Evolutionary conservation across 2,797 vertebrate genomes (phyloP).

Genomic region (Myotis planiceps): DNA sequence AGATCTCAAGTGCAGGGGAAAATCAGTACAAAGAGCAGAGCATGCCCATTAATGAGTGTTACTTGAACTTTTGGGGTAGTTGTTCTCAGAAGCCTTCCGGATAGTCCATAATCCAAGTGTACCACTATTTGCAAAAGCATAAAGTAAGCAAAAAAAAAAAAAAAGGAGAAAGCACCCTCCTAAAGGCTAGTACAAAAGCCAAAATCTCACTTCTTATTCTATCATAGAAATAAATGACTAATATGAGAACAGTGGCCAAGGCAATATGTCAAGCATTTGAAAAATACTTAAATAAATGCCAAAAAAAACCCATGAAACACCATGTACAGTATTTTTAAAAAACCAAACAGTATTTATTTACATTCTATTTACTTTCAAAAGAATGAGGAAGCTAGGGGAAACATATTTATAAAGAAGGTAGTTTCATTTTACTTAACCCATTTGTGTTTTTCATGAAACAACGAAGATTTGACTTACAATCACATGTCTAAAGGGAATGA

Average conservation of each 20-base stretch:
- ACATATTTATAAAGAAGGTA: slow-evolving; percentile 40
- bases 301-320: not conserved
- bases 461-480: slow-evolving; percentile 42
- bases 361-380: slow-evolving; percentile 50
- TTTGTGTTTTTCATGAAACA: slow-evolving; percentile 58
- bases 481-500: not conserved
- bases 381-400: not conserved
- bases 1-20: not conserved
- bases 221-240: not conserved
- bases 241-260: not conserved
- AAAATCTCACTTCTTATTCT: slow-evolving; percentile 16
- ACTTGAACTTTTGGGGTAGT: not conserved
- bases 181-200: not conserved
- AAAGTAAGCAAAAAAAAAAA: not conserved
- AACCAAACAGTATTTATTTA: slow-evolving; percentile 67
- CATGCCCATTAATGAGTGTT: not conserved
- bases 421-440: slow-evolving; percentile 38
- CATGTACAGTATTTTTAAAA: not conserved
- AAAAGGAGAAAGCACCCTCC: not conserved
- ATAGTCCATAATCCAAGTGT: not conserved
- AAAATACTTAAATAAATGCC: not conserved
- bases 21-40: not conserved
- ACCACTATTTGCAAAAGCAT: not conserved
- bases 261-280: not conserved
- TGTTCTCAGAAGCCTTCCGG: not conserved